phyloP scores from a whole-genome alignment of 2,888 invertebrate genomes.

The Gastracanthus pulcherrimus region DNA sequence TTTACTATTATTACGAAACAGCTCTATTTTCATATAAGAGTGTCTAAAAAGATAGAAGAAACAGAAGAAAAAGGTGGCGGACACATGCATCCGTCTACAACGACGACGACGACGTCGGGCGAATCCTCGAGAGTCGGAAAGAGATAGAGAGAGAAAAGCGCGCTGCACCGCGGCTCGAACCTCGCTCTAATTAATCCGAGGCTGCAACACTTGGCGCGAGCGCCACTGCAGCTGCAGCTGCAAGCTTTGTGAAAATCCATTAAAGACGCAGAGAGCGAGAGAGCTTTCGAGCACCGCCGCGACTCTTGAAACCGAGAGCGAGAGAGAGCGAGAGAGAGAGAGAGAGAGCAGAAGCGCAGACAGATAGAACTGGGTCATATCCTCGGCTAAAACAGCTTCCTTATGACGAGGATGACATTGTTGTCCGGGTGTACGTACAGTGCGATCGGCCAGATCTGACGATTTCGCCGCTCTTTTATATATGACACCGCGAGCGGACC shows the following conservation, averaged over 20 bases:
- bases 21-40: background rate
- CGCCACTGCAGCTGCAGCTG: no score
- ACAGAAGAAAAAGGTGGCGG: background rate
- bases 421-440: background rate
- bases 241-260: constrained; percentile 44
- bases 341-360: no score
- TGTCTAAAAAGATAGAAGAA: background rate
- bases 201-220: background rate
- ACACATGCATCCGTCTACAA: background rate
- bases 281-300: constrained; percentile 1
- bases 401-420: background rate
- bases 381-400: background rate
- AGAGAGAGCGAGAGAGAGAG: no score
- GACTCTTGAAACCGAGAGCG: background rate
- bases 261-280: constrained; percentile 39
- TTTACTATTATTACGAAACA: no score
- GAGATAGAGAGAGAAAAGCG: background rate
- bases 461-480: background rate
- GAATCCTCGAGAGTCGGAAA: background rate
- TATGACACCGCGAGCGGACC: background rate
- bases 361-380: constrained; percentile 31
- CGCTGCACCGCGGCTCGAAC: constrained; percentile 2
- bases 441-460: background rate
- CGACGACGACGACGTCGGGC: no score
- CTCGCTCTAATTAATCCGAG: constrained; percentile 55